Conservation (phyloP, 2,797 vertebrate species). For the Micrastur ruficollis region DNA sequence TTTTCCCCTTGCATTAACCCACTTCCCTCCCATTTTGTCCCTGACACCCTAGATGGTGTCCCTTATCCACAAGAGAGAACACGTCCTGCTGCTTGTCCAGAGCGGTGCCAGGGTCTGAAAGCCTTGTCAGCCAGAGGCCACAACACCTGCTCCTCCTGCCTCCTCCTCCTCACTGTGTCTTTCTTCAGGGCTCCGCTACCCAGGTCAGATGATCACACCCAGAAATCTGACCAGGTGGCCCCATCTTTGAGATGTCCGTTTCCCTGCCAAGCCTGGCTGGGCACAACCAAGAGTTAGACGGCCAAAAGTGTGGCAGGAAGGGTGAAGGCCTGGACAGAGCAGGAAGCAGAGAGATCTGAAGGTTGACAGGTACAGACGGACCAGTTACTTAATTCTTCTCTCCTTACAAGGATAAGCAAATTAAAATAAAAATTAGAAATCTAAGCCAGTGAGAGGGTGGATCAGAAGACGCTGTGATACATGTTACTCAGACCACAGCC, state of each 20-base stretch:
- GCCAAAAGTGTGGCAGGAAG: background rate
- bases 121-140: background rate
- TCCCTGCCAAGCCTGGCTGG: background rate
- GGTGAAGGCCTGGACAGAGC: background rate
- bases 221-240: background rate
- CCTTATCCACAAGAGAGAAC: background rate
- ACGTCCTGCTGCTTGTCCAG: background rate
- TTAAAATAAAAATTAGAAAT: background rate
- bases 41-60: background rate
- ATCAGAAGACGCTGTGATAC: background rate
- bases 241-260: background rate
- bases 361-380: background rate
- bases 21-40: background rate
- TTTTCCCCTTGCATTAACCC: background rate
- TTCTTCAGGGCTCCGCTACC: rapidly evolving
- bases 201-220: background rate
- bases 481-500: background rate
- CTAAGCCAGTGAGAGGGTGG: background rate
- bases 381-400: background rate
- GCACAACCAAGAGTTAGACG: background rate
- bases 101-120: background rate
- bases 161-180: background rate
- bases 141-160: background rate
- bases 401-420: background rate
- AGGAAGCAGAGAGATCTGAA: background rate